Percentiles rank a stretch among this genome's conserved stretches.
phyloP scores from a whole-genome alignment of 1,140 invertebrate species.

The Ceratina japonica region DNA sequence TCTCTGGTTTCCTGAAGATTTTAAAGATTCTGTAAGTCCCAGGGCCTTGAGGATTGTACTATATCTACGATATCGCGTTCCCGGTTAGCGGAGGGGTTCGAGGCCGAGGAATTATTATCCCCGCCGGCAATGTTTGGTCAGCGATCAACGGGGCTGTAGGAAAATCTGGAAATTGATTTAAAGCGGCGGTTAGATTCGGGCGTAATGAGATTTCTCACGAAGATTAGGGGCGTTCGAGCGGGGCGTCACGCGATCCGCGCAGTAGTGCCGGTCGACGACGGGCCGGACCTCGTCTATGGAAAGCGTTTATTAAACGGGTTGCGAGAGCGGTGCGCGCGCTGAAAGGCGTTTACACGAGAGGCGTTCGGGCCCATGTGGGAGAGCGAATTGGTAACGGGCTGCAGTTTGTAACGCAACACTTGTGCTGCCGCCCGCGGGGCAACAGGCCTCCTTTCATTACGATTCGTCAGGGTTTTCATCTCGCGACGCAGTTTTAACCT shows the following conservation, averaged over 20 bases:
- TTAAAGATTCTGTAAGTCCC: no score
- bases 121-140: no score
- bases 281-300: conserved; percentile 1
- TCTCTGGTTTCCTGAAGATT: no score
- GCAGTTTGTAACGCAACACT: conserved; percentile 55
- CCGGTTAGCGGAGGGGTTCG: no score
- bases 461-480: conserved; percentile 70
- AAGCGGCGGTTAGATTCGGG: background rate
- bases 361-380: conserved; percentile 37
- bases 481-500: conserved; percentile 58
- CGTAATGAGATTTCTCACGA: conserved; percentile 18
- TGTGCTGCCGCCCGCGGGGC: conserved; percentile 44
- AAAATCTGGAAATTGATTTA: background rate
- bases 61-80: no score
- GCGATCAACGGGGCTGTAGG: no score
- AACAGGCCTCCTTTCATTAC: conserved; percentile 65
- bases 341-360: conserved; percentile 4
- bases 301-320: background rate
- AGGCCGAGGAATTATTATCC: no score
- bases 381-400: conserved; percentile 66
- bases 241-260: conserved; percentile 25
- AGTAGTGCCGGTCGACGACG: background rate
- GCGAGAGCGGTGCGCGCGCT: background rate
- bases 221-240: conserved; percentile 6
- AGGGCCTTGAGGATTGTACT: background rate